A percentile compares a stretch with the other conserved stretches of the same genome.
These are phyloP conservation scores for Sarcophilus harrisii DNA, from an alignment of 2,797 vertebrate species.

Conservation along the genomic window DNA sequence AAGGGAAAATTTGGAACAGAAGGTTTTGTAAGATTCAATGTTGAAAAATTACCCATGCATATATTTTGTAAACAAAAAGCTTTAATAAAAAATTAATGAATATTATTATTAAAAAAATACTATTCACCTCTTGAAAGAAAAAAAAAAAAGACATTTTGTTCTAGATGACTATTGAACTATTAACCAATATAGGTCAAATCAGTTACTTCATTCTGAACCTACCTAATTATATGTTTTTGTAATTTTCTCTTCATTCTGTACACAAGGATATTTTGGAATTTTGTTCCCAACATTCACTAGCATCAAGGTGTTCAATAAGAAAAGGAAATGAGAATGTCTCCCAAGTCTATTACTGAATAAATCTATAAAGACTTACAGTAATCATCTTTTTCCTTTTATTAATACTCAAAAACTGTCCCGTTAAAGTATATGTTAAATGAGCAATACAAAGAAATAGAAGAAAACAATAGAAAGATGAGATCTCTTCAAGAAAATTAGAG, in stretches of 20 bases:
- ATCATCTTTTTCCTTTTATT: background rate
- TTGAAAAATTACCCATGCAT: too few species aligned
- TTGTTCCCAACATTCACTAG: background rate
- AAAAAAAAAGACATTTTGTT: background rate
- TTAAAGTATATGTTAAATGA: background rate
- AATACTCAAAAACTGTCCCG: background rate
- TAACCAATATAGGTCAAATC: background rate
- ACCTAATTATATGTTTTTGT: background rate
- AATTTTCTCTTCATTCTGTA: background rate
- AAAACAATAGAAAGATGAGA: background rate
- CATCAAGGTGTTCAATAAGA: background rate
- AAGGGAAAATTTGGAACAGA: too few species aligned
- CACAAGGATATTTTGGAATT: background rate
- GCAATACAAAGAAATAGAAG: background rate
- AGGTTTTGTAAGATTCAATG: too few species aligned
- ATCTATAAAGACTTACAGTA: background rate
- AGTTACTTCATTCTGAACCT: background rate
- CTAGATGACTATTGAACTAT: background rate
- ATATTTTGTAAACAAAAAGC: too few species aligned
- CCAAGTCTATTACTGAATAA: background rate
- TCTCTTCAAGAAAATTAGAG: background rate
- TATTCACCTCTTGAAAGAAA: too few species aligned
- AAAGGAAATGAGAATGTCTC: background rate
- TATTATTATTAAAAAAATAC: too few species aligned
- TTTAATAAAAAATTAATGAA: too few species aligned